Base-by-base conservation (phyloP, 2,797 vertebrate genomes). In the Mycteria americana region DNA sequence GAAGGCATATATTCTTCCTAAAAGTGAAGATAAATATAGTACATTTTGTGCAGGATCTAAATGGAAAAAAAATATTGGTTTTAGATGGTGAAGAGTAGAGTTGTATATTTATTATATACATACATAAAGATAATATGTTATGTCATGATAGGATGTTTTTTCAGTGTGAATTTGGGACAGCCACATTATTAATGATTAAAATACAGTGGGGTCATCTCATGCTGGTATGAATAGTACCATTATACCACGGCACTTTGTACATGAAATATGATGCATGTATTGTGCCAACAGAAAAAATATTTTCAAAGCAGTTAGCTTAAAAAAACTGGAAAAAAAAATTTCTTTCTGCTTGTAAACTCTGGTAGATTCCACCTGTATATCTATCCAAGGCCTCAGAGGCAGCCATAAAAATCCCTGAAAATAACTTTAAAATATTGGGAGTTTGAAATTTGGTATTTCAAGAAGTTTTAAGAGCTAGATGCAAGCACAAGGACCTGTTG, bases 391-490 rank as follows among this genome's bases (percentile, higher is more conserved):
- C 65, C 79, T 90, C 54, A 89, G 88, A 93, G 57, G 30, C 37
- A 91, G 25, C 21, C 56, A 80, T 92, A 90, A 95, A 76, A 35
- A 77, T 31, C 35, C 41, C 45, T 80, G 82, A 92, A 92, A 92
- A 94, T n/a, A 75, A 78, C 62, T 81, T 94, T 35, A 91, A 93
- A 95, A 88, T 90, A 85, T 31, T 25, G 12, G 21, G 74, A 84
- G 68, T 60, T 89, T 93, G 93, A 93, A 93, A 96, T 94, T 19
- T 73, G 91, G 79, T 95, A 85, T 94, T 92, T 92, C 56, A 82
- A 85, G 48, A 82, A 73, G 41, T 79, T 96, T 93, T 89, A 94
- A 95, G 51, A 94, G 41, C 53, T 89, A 65, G 56, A 83, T 85
- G 41, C 37, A 94, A 83, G 83, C 25, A 88, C 54, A 88, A 89